Evolutionary conservation across 2,888 invertebrate genomes (phyloP).

Genomic region (Nemotelus pantherinus): DNA sequence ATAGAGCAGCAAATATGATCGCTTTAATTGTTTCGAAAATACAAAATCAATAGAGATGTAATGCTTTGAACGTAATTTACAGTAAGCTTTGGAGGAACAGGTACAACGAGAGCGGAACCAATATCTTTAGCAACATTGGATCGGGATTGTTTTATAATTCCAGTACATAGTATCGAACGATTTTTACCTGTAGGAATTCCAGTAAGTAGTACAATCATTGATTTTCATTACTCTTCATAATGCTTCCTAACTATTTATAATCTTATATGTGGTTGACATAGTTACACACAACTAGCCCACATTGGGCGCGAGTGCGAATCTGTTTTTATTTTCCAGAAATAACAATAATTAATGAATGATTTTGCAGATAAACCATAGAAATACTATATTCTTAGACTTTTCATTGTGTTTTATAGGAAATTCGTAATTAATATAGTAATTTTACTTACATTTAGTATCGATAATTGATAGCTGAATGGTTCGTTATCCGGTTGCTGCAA

Average conservation of each 20-base stretch:
- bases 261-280: too few relatives aligned
- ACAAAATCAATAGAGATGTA: not conserved
- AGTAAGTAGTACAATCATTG: slow-evolving; percentile 65
- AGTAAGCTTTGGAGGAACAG: slow-evolving; percentile 61
- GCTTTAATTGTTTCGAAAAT: not conserved
- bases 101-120: slow-evolving; percentile 69
- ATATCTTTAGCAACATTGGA: slow-evolving; percentile 84
- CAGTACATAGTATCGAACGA: slow-evolving; percentile 85
- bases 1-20: too few relatives aligned
- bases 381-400: too few relatives aligned
- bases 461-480: too few relatives aligned
- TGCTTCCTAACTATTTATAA: not conserved
- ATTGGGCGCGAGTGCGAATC: too few relatives aligned
- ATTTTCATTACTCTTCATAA: not conserved
- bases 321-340: not conserved
- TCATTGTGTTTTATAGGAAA: too few relatives aligned
- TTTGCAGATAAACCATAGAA: too few relatives aligned
- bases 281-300: too few relatives aligned
- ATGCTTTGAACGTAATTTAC: slow-evolving; percentile 52
- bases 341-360: too few relatives aligned
- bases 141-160: slow-evolving; percentile 93
- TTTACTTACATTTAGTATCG: too few relatives aligned
- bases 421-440: too few relatives aligned
- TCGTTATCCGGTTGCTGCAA: too few relatives aligned
- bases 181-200: slow-evolving; percentile 92